Evolutionary conservation across 2,113 vertebrate genomes (phyloP), one percentile per base, ranked within the genome.

Genomic region (Pangasianodon gigas): DNA sequence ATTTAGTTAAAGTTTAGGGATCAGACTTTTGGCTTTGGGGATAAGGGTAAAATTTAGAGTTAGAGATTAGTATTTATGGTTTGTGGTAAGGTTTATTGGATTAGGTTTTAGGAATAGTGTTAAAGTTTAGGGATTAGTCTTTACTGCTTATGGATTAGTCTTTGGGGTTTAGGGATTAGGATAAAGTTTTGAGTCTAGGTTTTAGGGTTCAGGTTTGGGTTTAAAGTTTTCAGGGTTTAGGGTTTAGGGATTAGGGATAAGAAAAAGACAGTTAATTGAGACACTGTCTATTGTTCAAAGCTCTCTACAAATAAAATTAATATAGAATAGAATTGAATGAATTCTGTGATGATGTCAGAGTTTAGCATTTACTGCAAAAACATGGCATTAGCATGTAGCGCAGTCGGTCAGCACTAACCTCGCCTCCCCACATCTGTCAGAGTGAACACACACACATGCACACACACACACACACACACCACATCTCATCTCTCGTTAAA

Each of bases 281-380:
- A 44, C 19, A 71, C 85, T 92, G 92, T 92, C 94, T 92, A 90
- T 89, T 90, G 60, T 62, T 85, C 44, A 86, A 69, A 65, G 67
- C 9, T 3, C 62, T 69, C 10, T 32, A 69, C 0, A 32, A 67
- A 69, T n/a, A 14, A n/a, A 16, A 83, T 48, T 62, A 83, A 85
- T 6, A 1, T 6, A 1, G 6, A 67, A 65, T 37, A 80, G 37
- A 44, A 41, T 21, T 74, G 37, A 75, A 32, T 62, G n/a, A 90
- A 81, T 81, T 91, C 85, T 7, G 32, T 41, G 80, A 87, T 87
- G 65, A 86, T 87, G 84, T 84, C 54, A 83, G 24, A 44, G 32
- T 54, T 88, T 83, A 51, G 62, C 82, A 69, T 77, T 85, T 44
- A 21, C 82, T 26, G 19, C 84, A 65, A 51, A 75, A 60, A 88